Evolutionary conservation across 2,113 vertebrate genomes (phyloP), one percentile per base, ranked within the genome.

Genomic region (Melanocharis versteri): DNA sequence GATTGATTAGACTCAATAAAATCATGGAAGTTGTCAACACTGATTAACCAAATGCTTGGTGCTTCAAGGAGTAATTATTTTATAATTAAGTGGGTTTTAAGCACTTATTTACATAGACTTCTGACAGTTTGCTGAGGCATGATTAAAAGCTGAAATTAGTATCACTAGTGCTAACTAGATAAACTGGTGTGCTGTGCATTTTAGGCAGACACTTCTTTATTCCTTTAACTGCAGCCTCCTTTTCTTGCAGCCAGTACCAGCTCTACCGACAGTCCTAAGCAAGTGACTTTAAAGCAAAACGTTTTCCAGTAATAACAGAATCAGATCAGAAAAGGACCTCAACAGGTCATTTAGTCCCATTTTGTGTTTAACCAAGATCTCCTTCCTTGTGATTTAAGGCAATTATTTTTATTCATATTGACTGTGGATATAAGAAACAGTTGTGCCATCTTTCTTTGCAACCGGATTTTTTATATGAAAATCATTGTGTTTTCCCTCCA

Each of bases 81-180:
- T 84, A 53, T 77, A 94, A 95, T 95, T 77, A 95, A 91, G 94
- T 95, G 82, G 53, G 0, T 85, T 91, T 73, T 72, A 76, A 94
- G 58, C 13, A 2, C 28, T 72, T 89, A 94, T 90, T 90, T 92
- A 90, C 93, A 81, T 51, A 83, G 69, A 64, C 64, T 83, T 90
- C 75, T 91, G 66, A 79, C 47, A 88, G 64, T 77, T 90, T 85
- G 85, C 82, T 47, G 40, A 88, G 54, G 50, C 31, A 60, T 48
- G 71, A 93, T 90, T 94, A 93, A 83, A 88, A 93, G 68, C 82
- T 93, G 82, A 91, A 70, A 87, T 91, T 92, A 93, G 88, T 83
- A 73, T 71, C 85, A 64, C 85, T 62, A 71, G 9, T 42, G 60
- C 70, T 91, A 73, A 68, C 76, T 56, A 93, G 76, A 95, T 77